A percentile compares a stretch with the other conserved stretches of the same genome.
These are phyloP conservation scores for Ceratina australensis DNA, from an alignment of 1,140 invertebrate genomes.

Conservation along the genomic window DNA sequence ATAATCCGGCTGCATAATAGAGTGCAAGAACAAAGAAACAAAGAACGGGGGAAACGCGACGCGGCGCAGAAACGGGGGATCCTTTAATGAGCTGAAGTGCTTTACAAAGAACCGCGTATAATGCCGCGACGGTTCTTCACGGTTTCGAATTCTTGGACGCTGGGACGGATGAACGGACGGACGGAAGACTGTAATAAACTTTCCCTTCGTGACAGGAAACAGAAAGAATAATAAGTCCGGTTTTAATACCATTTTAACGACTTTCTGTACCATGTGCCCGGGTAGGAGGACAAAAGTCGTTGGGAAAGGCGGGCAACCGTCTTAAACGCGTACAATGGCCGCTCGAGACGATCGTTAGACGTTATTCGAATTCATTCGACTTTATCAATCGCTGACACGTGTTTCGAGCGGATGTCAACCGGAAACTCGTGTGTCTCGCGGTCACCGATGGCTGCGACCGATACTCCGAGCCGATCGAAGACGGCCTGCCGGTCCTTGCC, in stretches of 20 bases:
- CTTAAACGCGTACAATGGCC: background rate
- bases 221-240: conserved; percentile 10
- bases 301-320: background rate
- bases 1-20: conserved; percentile 23
- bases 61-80: conserved; percentile 17
- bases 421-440: no score
- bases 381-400: background rate
- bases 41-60: background rate
- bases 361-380: background rate
- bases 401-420: background rate
- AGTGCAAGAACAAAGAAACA: conserved; percentile 8
- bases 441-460: no score
- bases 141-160: background rate
- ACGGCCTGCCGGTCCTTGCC: no score
- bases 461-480: no score
- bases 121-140: background rate
- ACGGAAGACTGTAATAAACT: conserved; percentile 23
- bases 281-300: background rate
- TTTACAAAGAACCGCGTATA: conserved; percentile 26
- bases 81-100: conserved; percentile 46
- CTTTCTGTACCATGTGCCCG: conserved; percentile 23
- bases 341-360: conserved; percentile 1
- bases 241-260: conserved; percentile 32
- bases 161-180: no score
- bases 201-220: background rate